phyloP scores from a whole-genome alignment of 1,140 invertebrate genomes.

The Drosophila sechellia region DNA sequence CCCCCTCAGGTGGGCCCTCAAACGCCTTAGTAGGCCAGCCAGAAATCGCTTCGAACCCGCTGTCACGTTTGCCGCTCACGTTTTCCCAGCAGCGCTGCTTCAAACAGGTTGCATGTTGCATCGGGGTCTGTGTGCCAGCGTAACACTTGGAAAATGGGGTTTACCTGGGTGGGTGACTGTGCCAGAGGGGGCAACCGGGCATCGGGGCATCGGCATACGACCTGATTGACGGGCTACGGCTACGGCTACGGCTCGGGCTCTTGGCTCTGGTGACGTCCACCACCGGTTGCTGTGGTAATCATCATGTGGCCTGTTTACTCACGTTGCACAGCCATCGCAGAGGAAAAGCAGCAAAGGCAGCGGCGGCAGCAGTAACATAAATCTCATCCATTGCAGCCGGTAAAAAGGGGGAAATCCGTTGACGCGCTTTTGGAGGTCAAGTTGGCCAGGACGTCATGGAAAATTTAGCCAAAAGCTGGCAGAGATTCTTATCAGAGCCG shows the following conservation, averaged over 20 bases:
- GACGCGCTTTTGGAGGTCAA: conserved; percentile 59
- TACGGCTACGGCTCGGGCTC: not conserved
- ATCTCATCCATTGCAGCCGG: conserved; percentile 1
- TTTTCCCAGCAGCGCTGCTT: conserved; percentile 64
- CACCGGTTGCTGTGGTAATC: conserved; percentile 55
- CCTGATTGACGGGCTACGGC: conserved; percentile 1
- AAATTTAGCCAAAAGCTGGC: conserved; percentile 26
- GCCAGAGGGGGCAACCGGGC: not conserved
- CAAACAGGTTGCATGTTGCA: conserved; percentile 68
- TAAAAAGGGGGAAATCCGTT: conserved; percentile 34
- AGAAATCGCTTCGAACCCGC: conserved; percentile 65
- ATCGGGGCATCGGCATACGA: not conserved
- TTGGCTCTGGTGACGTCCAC: conserved; percentile 31
- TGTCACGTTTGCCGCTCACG: conserved; percentile 77
- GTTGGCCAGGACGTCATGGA: conserved; percentile 32
- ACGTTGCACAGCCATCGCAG: conserved; percentile 60
- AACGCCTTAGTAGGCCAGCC: conserved; percentile 70
- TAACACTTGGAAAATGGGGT: conserved; percentile 46
- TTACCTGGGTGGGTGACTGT: conserved; percentile 8
- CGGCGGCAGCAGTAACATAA: not conserved
- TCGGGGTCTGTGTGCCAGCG: conserved; percentile 47
- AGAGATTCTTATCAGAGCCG: not conserved
- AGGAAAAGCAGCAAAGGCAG: conserved; percentile 3
- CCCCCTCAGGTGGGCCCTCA: conserved; percentile 12
- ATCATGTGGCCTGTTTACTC: conserved; percentile 52